Percentiles rank a stretch among this genome's conserved stretches.
Conservation (phyloP, 1,140 invertebrate species). For the Lepidurus arcticus region DNA sequence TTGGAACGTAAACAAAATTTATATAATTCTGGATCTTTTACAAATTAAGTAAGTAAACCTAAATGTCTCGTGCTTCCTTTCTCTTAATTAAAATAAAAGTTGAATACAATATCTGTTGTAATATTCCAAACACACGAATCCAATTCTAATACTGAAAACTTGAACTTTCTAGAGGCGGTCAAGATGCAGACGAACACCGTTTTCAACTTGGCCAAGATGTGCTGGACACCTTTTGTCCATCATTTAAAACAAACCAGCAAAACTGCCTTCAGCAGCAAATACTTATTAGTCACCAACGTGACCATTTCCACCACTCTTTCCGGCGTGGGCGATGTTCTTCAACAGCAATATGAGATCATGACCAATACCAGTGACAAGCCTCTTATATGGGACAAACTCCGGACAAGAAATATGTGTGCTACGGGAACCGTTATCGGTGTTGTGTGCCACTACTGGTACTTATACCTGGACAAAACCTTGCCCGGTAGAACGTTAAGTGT, state of each 20-base stretch:
- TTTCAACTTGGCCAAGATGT: not conserved
- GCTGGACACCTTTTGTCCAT: not conserved
- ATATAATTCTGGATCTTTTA: too few species aligned
- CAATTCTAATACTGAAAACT: too few species aligned
- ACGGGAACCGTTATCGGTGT: conserved; percentile 72
- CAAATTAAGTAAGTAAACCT: too few species aligned
- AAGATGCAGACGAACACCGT: not conserved
- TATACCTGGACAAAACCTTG: conserved; percentile 60
- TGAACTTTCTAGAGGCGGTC: not conserved
- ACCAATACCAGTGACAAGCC: conserved; percentile 46
- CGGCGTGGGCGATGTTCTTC: conserved; percentile 68
- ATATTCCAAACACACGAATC: too few species aligned
- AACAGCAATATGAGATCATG: conserved; percentile 76
- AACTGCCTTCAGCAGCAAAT: conserved; percentile 46
- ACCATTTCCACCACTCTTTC: conserved; percentile 70
- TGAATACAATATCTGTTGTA: too few species aligned
- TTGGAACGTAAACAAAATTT: too few species aligned
- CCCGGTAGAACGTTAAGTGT: conserved; percentile 61
- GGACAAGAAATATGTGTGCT: conserved; percentile 71
- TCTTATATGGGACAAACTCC: conserved; percentile 55
- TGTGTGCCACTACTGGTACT: conserved; percentile 82
- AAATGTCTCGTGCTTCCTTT: too few species aligned
- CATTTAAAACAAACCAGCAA: not conserved
- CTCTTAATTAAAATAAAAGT: too few species aligned
- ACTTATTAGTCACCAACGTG: conserved; percentile 79